Evolutionary conservation across 2,113 vertebrate genomes (phyloP), one percentile per base, ranked within the genome.

Genomic region (Astatotilapia flaviijosephi): DNA sequence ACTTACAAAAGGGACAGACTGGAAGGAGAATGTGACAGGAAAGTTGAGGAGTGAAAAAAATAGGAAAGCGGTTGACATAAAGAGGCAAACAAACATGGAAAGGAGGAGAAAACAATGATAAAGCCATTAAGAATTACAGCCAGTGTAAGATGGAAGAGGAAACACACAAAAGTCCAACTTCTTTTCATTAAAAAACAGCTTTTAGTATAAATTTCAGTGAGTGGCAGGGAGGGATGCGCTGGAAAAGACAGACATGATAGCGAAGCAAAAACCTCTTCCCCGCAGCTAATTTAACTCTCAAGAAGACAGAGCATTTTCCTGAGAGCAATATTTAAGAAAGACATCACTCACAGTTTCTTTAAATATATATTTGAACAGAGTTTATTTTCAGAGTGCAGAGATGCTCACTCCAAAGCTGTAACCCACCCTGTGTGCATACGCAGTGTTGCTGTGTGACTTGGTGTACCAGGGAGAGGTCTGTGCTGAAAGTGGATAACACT

Each of bases 1-100:
- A 94, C 94, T 95, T 92, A 95, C 92, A 92, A 83, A 92, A 90
- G 70, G 60, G 54, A 93, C 89, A 93, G 85, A 89, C 93, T 93
- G 62, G 62, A 53, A 58, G 51, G 55, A 75, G 23, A 83, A 86
- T 26, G 37, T 58, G 26, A 79, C 58, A 21, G 53, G 42, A 87
- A 80, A 54, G 23, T 42, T 11, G 89, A 23, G 80, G 79, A 49
- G 68, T 6, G 40, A 83, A 19, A 62, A 33, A 37, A 58, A 6
- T 21, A 70, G 13, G 6, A 42, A 54, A 49, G 79, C 40, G 6
- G 33, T 88, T 54, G 47, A 77, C 2, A 83, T 9, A 9, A 65
- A 49, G 42, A 83, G 31, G 8, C 37, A 23, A 80, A 65, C 12
- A 60, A 54, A 65, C 40, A 85, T 5, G 83, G 37, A 82, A 31